Evolutionary conservation across 2,113 vertebrate species (phyloP), one percentile per base, ranked within the genome.

Genomic region (Neofelis nebulosa): DNA sequence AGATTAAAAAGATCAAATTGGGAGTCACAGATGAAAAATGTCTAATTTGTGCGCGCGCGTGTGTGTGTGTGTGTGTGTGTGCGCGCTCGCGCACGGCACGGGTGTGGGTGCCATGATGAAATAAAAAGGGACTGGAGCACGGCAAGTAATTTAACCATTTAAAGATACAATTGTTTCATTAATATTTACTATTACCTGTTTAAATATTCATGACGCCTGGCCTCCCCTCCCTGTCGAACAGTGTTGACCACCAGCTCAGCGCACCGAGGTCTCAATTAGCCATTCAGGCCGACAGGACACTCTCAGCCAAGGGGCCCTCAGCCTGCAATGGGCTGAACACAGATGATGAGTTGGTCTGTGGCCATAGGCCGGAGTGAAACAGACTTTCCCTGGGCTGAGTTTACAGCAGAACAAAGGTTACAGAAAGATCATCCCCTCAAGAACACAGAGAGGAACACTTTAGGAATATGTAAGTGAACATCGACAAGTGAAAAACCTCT

Each of bases 151-250:
- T 84, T 93, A 94, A 89, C 91, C 92, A 1, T 94, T 96, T 96
- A 90, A 92, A 95, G 89, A 86, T 38, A 74, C 96, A 91, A 96
- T 90, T 73, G 89, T 96, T 94, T 93, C 97, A 97, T 95, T 97
- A 97, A 96, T 97, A 97, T 96, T 97, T 96, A 95, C 95, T 94
- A 96, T 81, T 68, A 50, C 33, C 86, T 71, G 82, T 92, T 97
- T 83, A 97, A 97, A 89, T 95, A 90, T 95, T 95, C 93, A 97
- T 89, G 94, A 80, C 0, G 85, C 88, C 48, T 48, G 31, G 31
- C 95, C 73, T 87, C 63, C 50, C 61, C 21, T 79, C n/a, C 95
- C 78, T 50, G 33, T 73, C 78, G 84, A 84, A 89, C 88, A 88
- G 94, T 48, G 88, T 61, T 73, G 89, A 41, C 89, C 48, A 83